These are phyloP conservation scores for Eulemur macaco DNA, from an alignment of 2,113 vertebrate genomes.

Conservation along the genomic window DNA sequence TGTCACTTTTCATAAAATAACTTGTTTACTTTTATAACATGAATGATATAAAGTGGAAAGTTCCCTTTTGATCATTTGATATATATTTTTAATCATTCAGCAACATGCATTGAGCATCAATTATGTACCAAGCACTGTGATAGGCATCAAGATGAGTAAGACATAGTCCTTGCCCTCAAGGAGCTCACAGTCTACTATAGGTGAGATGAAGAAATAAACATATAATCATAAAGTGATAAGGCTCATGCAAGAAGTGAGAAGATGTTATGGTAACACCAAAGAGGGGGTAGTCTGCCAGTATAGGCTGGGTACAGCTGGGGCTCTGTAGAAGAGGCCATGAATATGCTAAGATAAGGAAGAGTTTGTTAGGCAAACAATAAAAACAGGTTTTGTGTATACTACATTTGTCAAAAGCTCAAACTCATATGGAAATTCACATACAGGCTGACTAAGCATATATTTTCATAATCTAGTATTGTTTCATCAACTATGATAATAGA, in stretches of 20 bases:
- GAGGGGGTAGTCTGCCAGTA: neutral
- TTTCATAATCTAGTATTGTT: conserved; percentile 32
- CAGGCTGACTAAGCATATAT: neutral
- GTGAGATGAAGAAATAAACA: neutral
- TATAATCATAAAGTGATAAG: neutral
- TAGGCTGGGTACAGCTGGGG: neutral
- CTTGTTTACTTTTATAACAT: conserved; percentile 17
- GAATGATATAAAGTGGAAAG: neutral
- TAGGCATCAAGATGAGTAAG: neutral
- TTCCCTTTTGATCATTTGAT: neutral
- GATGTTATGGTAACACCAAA: neutral
- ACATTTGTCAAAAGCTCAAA: neutral
- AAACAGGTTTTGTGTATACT: neutral
- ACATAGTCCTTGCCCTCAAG: conserved; percentile 53
- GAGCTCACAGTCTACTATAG: conserved; percentile 65
- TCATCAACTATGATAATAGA: neutral
- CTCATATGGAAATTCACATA: neutral
- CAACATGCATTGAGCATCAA: neutral
- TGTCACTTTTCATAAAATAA: conserved; percentile 27
- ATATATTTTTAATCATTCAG: conserved; percentile 21
- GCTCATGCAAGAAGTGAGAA: neutral
- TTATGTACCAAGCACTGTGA: neutral
- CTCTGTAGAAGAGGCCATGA: neutral
- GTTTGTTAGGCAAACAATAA: neutral
- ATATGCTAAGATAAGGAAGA: neutral